A percentile compares a stretch with the other conserved stretches of the same genome.
phyloP scores from a whole-genome alignment of 2,888 invertebrate genomes.

The Coelinius sp. region DNA sequence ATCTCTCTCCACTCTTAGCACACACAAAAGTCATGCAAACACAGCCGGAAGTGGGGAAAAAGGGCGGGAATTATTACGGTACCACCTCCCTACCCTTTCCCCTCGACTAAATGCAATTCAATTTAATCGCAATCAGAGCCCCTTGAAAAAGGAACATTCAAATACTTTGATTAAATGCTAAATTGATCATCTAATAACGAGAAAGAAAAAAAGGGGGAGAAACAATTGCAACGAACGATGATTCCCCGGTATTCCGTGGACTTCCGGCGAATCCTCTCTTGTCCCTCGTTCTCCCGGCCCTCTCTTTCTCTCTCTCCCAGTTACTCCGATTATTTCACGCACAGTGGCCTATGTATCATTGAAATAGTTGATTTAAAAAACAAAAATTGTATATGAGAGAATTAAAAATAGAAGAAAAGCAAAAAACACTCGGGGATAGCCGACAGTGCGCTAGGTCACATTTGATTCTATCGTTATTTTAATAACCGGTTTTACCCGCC shows the following conservation, averaged over 20 bases:
- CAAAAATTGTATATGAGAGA: slow-evolving; percentile 25
- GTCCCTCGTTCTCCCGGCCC: not conserved
- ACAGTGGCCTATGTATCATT: slow-evolving; percentile 33
- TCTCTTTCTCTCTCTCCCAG: not conserved
- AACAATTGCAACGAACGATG: slow-evolving; percentile 21
- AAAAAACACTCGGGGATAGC: slow-evolving; percentile 34
- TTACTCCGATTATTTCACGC: slow-evolving; percentile 40
- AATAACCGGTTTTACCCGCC: slow-evolving; percentile 59
- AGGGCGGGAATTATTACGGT: slow-evolving; percentile 56
- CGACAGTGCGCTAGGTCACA: slow-evolving; percentile 45
- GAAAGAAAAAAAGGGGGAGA: not conserved
- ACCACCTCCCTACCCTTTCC: slow-evolving; percentile 45
- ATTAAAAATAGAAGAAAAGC: slow-evolving; percentile 31
- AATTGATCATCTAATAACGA: slow-evolving; percentile 23
- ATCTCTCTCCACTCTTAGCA: slow-evolving; percentile 39
- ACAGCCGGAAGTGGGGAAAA: slow-evolving; percentile 54
- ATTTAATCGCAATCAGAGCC: not conserved
- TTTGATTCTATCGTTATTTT: slow-evolving; percentile 52
- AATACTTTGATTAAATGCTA: slow-evolving; percentile 20
- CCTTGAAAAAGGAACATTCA: not conserved
- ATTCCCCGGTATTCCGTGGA: slow-evolving; percentile 32
- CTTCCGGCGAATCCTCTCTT: slow-evolving; percentile 22
- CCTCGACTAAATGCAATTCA: not conserved
- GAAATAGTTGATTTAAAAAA: slow-evolving; percentile 15
- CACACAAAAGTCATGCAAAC: slow-evolving; percentile 38